Base-by-base conservation (phyloP, 2,113 vertebrate genomes). In the Microtus pennsylvanicus region DNA sequence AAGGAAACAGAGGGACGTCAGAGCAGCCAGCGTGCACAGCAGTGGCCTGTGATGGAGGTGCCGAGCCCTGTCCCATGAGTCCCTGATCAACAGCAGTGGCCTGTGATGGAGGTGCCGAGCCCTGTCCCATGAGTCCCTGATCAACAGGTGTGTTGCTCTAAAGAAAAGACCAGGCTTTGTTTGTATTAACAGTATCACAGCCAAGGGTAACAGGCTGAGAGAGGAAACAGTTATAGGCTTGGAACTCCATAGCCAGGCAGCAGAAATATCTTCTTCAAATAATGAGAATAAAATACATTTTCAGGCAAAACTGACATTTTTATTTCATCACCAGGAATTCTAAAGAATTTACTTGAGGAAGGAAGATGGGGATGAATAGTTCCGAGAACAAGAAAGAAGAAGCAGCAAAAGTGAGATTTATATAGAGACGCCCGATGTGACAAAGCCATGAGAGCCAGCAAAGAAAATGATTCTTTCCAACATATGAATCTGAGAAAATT, bases 331-430 rank as follows among this genome's bases (percentile, higher is more conserved):
- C 78, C 17, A 91, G 74, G 75, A 82, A 92, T 82, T 92, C 69
- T 74, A 50, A 96, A 91, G 67, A 67, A 94, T 47, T 55, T 77
- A 30, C 42, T 87, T 86, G 17, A 86, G n/a, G 28, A 3, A 72
- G 26, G 55, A 91, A 89, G 67, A 93, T 17, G 26, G 50, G 38
- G 0, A 22, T 38, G 86, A 81, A 90, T 82, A 70, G 82, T 17
- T 17, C 42, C 55, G 74, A 47, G 92, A 76, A 90, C 28, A 45
- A 90, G 65, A 69, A 42, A 67, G 78, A 47, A 17, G 35, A 87
- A 90, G 55, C 80, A 69, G 76, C n/a, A 87, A 47, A 96, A 88
- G n/a, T 97, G 63, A n/a, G 55, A 63, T 16, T 52, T 47, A 33
- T 35, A 78, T 55, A 22, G 14, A 11, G 78, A 82, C 33, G 58